Evolutionary conservation across 2,797 vertebrate genomes (phyloP).

Genomic region (Cyclopterus lumpus): DNA sequence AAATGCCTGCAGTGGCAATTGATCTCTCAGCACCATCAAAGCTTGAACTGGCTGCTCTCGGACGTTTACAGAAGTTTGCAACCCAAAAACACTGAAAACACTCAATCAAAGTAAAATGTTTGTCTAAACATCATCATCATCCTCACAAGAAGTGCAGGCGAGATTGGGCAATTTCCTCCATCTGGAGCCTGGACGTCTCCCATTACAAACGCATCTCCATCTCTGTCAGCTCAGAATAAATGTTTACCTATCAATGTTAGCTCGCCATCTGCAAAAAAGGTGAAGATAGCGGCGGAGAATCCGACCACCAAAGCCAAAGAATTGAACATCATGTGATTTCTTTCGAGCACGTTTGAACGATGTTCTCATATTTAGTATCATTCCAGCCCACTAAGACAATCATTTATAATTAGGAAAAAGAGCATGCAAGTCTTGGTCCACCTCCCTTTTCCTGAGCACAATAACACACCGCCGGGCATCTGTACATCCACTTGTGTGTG

Average conservation of each 20-base stretch:
- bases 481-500: constrained; percentile 1
- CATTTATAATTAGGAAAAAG: constrained; percentile 20
- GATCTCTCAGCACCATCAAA: not conserved
- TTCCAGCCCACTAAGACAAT: constrained; percentile 26
- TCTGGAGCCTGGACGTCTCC: constrained; percentile 38
- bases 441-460: constrained; percentile 7
- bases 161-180: constrained; percentile 39
- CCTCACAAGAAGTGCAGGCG: not conserved
- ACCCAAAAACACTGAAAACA: constrained; percentile 4
- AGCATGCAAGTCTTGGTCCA: constrained; percentile 3
- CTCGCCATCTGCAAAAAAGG: constrained; percentile 44
- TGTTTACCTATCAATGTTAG: constrained; percentile 40
- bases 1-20: not conserved
- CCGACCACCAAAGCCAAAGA: constrained; percentile 34
- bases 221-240: constrained; percentile 51
- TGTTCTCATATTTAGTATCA: constrained; percentile 32
- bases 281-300: constrained; percentile 39
- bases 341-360: constrained; percentile 10
- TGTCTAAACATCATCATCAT: constrained; percentile 20
- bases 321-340: constrained; percentile 30
- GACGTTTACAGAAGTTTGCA: not conserved
- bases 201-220: constrained; percentile 45
- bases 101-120: constrained; percentile 5
- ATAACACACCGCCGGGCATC: not conserved
- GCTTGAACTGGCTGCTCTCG: constrained; percentile 1